Percentiles rank a stretch among this genome's conserved stretches.
phyloP scores from a whole-genome alignment of 2,888 invertebrate species.

The Automeris io region DNA sequence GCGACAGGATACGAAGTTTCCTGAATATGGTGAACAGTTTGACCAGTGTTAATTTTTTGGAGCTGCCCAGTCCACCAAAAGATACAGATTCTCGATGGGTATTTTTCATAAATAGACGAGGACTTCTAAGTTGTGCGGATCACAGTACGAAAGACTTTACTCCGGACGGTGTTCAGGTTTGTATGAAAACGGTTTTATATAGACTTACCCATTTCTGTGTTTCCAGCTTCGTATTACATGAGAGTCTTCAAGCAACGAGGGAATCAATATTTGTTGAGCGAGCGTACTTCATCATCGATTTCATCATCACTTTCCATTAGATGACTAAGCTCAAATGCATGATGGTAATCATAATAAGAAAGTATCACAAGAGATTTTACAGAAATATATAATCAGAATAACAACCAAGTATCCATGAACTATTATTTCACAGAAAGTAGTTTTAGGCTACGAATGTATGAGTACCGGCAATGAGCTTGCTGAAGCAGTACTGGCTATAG shows the following conservation, averaged over 20 bases:
- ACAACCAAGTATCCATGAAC: neutral
- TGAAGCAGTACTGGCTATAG: constrained; percentile 40
- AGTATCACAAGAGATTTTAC: no score
- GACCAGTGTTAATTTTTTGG: constrained; percentile 40
- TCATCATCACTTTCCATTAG: no score
- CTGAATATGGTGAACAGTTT: constrained; percentile 31
- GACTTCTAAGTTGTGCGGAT: constrained; percentile 40
- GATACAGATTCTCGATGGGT: constrained; percentile 42
- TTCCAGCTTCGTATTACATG: no score
- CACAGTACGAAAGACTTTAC: constrained; percentile 37
- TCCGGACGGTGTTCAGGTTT: constrained; percentile 49
- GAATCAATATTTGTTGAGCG: no score
- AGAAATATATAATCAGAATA: neutral
- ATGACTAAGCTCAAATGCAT: no score
- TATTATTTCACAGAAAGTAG: constrained; percentile 34
- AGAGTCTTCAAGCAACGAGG: no score
- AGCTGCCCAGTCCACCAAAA: constrained; percentile 38
- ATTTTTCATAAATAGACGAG: constrained; percentile 49
- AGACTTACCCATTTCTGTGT: no score
- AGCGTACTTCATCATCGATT: no score
- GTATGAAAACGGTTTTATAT: neutral
- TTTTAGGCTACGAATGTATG: constrained; percentile 55
- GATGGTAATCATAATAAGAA: no score
- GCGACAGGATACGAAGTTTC: constrained; percentile 43
- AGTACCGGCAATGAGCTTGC: constrained; percentile 31